A percentile compares a stretch with the other conserved stretches of the same genome.
Evolutionary conservation across 2,888 invertebrate genomes (phyloP).

Genomic region (Empis livida): DNA sequence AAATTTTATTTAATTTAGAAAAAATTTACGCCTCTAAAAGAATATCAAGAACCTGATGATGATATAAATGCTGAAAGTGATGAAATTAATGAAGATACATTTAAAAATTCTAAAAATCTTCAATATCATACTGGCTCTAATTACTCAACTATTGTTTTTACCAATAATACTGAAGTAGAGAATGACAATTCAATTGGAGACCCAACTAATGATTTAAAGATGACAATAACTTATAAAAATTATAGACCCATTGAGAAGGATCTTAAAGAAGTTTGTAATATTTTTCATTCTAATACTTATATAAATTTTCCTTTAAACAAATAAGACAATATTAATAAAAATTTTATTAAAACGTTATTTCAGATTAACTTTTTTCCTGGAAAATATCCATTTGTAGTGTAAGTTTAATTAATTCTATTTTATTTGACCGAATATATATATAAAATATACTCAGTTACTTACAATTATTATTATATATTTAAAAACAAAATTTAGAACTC

Average conservation of each 20-base stretch:
- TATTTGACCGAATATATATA: neutral
- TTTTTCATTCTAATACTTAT: neutral
- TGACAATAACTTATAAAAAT: conserved; percentile 6
- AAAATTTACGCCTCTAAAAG: neutral
- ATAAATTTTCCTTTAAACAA: neutral
- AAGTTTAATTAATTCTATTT: conserved; percentile 6
- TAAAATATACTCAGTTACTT: neutral
- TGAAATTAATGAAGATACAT: neutral
- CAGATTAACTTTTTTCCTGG: conserved; percentile 11
- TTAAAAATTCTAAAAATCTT: too few relatives aligned
- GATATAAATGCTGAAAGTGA: neutral
- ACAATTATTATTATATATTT: neutral
- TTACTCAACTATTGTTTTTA: too few relatives aligned
- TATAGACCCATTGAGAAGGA: conserved; percentile 10
- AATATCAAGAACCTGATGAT: neutral
- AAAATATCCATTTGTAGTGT: conserved; percentile 7
- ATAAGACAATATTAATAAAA: neutral
- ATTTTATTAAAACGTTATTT: neutral
- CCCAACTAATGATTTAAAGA: neutral
- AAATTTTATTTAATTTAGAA: neutral
- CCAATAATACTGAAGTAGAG: too few relatives aligned
- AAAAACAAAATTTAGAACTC: neutral
- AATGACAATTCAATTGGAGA: neutral
- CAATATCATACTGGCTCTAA: too few relatives aligned
- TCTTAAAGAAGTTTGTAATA: conserved; percentile 7